Evolutionary conservation across 2,113 vertebrate species (phyloP), one percentile per base, ranked within the genome.

Genomic region (Menidia beryllina): DNA sequence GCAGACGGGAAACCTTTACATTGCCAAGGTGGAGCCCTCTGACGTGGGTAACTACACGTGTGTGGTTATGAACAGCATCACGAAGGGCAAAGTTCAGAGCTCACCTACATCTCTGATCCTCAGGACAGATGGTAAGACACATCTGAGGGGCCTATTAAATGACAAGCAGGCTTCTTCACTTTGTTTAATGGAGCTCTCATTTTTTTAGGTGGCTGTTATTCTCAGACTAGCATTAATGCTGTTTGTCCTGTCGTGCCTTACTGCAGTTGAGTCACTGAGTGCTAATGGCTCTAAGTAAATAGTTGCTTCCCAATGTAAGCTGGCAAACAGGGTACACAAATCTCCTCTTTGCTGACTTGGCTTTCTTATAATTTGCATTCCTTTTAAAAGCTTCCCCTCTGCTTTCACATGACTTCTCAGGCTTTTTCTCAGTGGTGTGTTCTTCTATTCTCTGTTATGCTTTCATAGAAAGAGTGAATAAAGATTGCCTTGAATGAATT

Each of bases 21-120:
- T 98, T 0, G 92, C 96, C 66, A 97, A 98, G 88, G 96, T 98
- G 13, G 96, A 98, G 75, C 85, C 94, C 0, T 95, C 95, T 0
- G 96, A 98, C 1, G 95, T 96, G 62, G 96, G 97, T 2, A 96
- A 96, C 86, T 98, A 98, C 88, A 98, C 94, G 0, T 98, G 96
- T 0, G 95, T 96, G 7, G 95, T 95, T 70, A 96, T 94, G 39
- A 96, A 95, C 76, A 83, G 81, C 0, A 83, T 93, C 77, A 95
- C 92, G 2, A 93, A 89, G 6, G 89, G 91, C 92, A 93, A 94
- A n/a, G 93, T 93, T 11, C 94, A 95, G 15, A 96, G 96, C 77
- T 95, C 96, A 0, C 95, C 96, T 0, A 97, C 96, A 0, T 96
- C 96, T 1, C 88, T 98, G 71, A 92, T 96, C 69, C 94, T 97